phyloP scores from a whole-genome alignment of 2,888 invertebrate genomes.

The Drosophila nr. perissopoda region DNA sequence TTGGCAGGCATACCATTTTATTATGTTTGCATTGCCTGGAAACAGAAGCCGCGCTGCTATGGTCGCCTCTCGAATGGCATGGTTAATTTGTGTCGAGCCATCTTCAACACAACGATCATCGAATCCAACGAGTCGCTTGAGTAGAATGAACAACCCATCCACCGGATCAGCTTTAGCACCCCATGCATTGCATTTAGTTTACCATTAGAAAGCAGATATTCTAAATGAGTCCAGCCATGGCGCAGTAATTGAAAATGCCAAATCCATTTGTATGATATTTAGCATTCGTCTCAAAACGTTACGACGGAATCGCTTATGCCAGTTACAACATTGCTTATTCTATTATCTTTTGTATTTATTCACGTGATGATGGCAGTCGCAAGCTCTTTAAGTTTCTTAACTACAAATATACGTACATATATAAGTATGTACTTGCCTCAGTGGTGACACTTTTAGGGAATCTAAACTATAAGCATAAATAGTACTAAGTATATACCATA shows the following conservation, averaged over 20 bases:
- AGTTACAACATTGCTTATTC: conserved; percentile 25
- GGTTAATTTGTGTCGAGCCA: conserved; percentile 87
- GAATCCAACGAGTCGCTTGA: conserved; percentile 85
- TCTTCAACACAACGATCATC: conserved; percentile 88
- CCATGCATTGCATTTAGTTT: conserved; percentile 42
- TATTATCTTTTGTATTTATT: conserved; percentile 63
- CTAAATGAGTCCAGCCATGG: conserved; percentile 12
- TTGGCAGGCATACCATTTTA: conserved; percentile 94
- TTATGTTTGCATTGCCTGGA: conserved; percentile 89
- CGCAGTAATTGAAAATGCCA: conserved; percentile 4
- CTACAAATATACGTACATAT: conserved; percentile 3
- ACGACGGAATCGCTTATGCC: conserved; percentile 26
- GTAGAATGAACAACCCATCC: conserved; percentile 28
- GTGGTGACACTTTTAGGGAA: conserved; percentile 73
- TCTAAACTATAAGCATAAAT: conserved; percentile 35
- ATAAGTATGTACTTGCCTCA: conserved; percentile 27
- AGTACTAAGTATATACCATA: conserved; percentile 34
- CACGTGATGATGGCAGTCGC: conserved; percentile 30
- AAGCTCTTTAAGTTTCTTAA: conserved; percentile 35
- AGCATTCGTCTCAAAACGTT: conserved; percentile 48
- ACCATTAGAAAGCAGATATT: conserved; percentile 40
- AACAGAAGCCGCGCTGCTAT: conserved; percentile 87
- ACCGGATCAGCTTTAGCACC: not conserved
- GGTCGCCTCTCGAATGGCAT: conserved; percentile 86
- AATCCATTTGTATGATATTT: conserved; percentile 56